phyloP scores from a whole-genome alignment of 2,888 invertebrate species.

The Himalopsyche anomala region DNA sequence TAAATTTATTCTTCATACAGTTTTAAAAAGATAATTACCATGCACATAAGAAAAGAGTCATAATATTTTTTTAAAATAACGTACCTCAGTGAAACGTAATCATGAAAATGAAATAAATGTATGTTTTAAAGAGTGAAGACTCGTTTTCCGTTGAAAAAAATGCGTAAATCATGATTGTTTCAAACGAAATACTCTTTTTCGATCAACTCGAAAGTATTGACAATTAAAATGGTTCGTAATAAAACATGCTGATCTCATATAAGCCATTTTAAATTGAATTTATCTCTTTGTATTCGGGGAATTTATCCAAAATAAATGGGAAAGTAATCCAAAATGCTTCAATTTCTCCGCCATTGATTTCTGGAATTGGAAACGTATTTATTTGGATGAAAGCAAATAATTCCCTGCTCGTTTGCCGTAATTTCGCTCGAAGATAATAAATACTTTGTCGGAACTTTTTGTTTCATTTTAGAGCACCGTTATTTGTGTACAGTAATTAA shows the following conservation, averaged over 20 bases:
- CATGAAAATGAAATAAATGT: no score
- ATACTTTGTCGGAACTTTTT: slow-evolving; percentile 12
- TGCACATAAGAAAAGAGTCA: no score
- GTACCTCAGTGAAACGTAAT: no score
- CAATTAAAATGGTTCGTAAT: not conserved
- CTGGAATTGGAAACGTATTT: slow-evolving; percentile 49
- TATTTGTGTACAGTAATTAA: not conserved
- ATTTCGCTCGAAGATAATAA: slow-evolving; percentile 29
- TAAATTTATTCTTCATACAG: no score
- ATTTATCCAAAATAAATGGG: slow-evolving; percentile 47
- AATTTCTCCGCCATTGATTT: slow-evolving; percentile 51
- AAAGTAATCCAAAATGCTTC: slow-evolving; percentile 48
- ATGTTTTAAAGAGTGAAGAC: no score
- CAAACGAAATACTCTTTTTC: no score
- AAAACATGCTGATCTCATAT: not conserved
- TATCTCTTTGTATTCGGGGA: slow-evolving; percentile 14
- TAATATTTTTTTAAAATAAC: no score
- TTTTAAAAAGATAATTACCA: no score
- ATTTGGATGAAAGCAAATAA: slow-evolving; percentile 47
- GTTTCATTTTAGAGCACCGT: not conserved
- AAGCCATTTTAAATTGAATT: slow-evolving; percentile 26
- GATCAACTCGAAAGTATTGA: not conserved
- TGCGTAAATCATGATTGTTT: no score
- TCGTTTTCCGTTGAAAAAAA: no score
- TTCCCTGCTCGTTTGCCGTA: slow-evolving; percentile 16